These are phyloP conservation scores for Caenorhabditis wallacei DNA, from an alignment of 2,888 invertebrate genomes.

Conservation along the genomic window DNA sequence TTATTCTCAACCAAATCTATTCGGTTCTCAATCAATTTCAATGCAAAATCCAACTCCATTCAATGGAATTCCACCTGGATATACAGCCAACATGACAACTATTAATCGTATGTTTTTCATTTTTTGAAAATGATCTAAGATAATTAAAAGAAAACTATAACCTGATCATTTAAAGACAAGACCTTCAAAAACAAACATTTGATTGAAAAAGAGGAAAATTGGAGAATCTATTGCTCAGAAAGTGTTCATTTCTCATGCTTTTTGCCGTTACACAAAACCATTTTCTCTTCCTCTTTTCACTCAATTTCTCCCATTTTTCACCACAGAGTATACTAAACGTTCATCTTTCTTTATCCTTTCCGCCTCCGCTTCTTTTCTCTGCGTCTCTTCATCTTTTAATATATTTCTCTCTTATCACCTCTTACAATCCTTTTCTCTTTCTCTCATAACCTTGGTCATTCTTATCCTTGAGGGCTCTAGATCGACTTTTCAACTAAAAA, in stretches of 20 bases:
- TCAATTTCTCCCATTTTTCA: conserved; percentile 6
- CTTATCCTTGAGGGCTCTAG: conserved; percentile 25
- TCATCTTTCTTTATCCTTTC: conserved; percentile 41
- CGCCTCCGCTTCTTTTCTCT: conserved; percentile 48
- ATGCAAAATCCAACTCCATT: conserved; percentile 46
- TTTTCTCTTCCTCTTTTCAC: conserved; percentile 16
- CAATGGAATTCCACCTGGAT: conserved; percentile 75
- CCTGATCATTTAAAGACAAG: too few species aligned
- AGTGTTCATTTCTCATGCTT: conserved; percentile 40
- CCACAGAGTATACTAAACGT: conserved; percentile 28
- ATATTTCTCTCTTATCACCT: conserved; percentile 48
- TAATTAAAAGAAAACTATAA: too few species aligned
- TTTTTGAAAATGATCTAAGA: not conserved
- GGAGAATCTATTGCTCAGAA: not conserved
- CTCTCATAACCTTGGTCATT: conserved; percentile 34
- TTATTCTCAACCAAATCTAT: conserved; percentile 16
- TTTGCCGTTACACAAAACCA: conserved; percentile 45
- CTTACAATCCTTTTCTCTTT: conserved; percentile 29
- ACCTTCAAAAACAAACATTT: too few species aligned
- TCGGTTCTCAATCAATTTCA: conserved; percentile 7
- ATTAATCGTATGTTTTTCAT: conserved; percentile 71
- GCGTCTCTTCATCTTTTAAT: conserved; percentile 24
- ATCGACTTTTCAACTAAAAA: conserved; percentile 35
- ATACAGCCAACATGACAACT: conserved; percentile 77
- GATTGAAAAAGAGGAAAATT: not conserved